Conservation (phyloP, 2,888 invertebrate species). For the Agelastica alni region DNA sequence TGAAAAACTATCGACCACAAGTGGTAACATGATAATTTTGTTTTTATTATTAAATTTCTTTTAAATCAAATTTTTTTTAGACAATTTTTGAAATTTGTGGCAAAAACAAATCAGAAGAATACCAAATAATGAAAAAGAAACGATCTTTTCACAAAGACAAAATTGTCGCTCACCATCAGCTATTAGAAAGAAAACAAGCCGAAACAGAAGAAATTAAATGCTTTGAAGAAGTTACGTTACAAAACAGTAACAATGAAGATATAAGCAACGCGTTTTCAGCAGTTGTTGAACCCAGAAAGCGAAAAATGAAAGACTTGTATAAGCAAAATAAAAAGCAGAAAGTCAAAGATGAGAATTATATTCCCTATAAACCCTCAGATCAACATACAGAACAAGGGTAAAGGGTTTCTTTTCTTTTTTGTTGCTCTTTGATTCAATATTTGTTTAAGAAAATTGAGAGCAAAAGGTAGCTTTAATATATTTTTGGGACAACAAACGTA, state of each 20-base stretch:
- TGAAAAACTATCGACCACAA: constrained; percentile 77
- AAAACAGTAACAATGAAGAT: constrained; percentile 59
- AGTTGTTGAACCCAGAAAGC: constrained; percentile 61
- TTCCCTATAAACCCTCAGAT: constrained; percentile 84
- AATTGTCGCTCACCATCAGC: constrained; percentile 58
- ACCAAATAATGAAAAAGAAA: constrained; percentile 86
- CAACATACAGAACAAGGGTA: constrained; percentile 83
- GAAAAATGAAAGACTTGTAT: constrained; percentile 63
- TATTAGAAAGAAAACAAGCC: constrained; percentile 51
- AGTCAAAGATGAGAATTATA: constrained; percentile 80
- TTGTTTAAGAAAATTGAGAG: no score
- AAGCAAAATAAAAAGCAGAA: constrained; percentile 62
- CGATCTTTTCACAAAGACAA: constrained; percentile 71
- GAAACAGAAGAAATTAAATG: constrained; percentile 47
- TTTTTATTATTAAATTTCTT: constrained; percentile 5
- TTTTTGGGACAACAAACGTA: no score
- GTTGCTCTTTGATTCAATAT: no score
- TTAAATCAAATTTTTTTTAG: constrained; percentile 58
- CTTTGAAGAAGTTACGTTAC: constrained; percentile 37
- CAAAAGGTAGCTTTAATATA: no score
- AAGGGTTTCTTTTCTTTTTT: constrained; percentile 20
- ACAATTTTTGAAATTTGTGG: constrained; percentile 93
- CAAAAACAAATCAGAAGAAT: constrained; percentile 76
- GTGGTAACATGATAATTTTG: constrained; percentile 61
- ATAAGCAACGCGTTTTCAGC: constrained; percentile 63